These are phyloP conservation scores for Heliopora coerulea DNA, from an alignment of 92 coral and sea anemone species.

Conservation along the genomic window DNA sequence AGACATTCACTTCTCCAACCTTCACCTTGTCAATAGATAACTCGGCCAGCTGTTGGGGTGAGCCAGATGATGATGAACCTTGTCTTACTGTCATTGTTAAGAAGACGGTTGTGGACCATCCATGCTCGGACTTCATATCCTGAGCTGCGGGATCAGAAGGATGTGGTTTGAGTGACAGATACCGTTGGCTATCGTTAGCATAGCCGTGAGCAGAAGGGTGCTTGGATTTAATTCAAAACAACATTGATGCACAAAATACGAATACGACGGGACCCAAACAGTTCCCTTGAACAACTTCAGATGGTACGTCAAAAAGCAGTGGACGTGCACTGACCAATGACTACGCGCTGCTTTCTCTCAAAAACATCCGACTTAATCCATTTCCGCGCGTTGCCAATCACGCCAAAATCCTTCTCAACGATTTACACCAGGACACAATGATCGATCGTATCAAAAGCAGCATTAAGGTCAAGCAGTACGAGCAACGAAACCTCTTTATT, in stretches of 20 bases:
- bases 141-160: slow-evolving; percentile 1
- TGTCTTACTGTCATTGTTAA: slow-evolving; percentile 44
- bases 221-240: slow-evolving; percentile 24
- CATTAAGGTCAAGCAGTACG: slow-evolving; percentile 27
- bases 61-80: slow-evolving; percentile 42
- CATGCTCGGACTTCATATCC: slow-evolving; percentile 33
- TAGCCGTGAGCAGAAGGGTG: slow-evolving; percentile 42
- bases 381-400: slow-evolving; percentile 15
- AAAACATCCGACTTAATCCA: slow-evolving; percentile 36
- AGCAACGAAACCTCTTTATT: slow-evolving; percentile 46
- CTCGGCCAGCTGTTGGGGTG: slow-evolving; percentile 43
- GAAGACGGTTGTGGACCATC: slow-evolving; percentile 40
- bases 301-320: background rate
- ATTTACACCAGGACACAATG: slow-evolving; percentile 35
- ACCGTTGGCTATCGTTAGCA: slow-evolving; percentile 46
- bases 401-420: slow-evolving; percentile 46
- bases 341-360: slow-evolving; percentile 31
- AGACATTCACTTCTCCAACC: background rate
- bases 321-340: slow-evolving; percentile 31
- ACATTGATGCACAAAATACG: slow-evolving; percentile 24
- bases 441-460: slow-evolving; percentile 46
- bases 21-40: slow-evolving; percentile 8
- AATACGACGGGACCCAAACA: slow-evolving; percentile 48
- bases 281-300: slow-evolving; percentile 41
- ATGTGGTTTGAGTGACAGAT: slow-evolving; percentile 36